Percentiles rank a stretch among this genome's conserved stretches.
Conservation (phyloP, 2,797 vertebrate species). For the Sebastes matsubarae region DNA sequence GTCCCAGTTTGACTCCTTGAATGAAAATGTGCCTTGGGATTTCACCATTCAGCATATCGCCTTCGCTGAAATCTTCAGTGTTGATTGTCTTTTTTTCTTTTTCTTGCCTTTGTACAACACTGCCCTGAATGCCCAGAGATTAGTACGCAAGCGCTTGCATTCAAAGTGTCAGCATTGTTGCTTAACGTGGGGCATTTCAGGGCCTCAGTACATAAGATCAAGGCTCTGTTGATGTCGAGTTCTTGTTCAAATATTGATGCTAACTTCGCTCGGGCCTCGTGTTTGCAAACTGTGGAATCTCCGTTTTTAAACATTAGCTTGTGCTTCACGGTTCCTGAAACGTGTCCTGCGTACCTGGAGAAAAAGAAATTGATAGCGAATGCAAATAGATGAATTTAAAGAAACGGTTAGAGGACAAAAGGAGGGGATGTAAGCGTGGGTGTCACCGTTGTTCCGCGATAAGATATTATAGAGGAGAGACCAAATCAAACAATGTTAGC, state of each 20-base stretch:
- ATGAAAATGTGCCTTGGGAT: slow-evolving; percentile 52
- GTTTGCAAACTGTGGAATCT: slow-evolving; percentile 54
- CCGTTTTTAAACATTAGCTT: slow-evolving; percentile 55
- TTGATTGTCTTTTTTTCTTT: slow-evolving; percentile 30
- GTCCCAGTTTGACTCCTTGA: slow-evolving; percentile 41
- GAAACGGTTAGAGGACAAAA: slow-evolving; percentile 59
- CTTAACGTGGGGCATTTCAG: slow-evolving; percentile 46
- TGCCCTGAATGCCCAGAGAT: slow-evolving; percentile 28
- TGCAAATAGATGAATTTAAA: slow-evolving; percentile 60
- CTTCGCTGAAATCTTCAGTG: slow-evolving; percentile 6
- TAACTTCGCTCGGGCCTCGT: slow-evolving; percentile 41
- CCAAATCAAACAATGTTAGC: slow-evolving; percentile 71
- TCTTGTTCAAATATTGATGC: slow-evolving; percentile 74
- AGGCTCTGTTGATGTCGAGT: slow-evolving; percentile 48
- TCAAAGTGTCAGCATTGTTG: slow-evolving; percentile 32
- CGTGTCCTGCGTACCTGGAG: slow-evolving; percentile 14
- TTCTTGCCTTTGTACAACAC: slow-evolving; percentile 16
- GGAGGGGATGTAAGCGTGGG: slow-evolving; percentile 50
- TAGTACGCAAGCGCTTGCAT: slow-evolving; percentile 4
- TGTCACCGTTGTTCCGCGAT: slow-evolving; percentile 64
- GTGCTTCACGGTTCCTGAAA: slow-evolving; percentile 37
- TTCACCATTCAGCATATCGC: slow-evolving; percentile 26
- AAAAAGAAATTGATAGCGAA: slow-evolving; percentile 37
- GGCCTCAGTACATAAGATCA: slow-evolving; percentile 42
- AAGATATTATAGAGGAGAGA: slow-evolving; percentile 69